A percentile compares a stretch with the other conserved stretches of the same genome.
Conservation (phyloP, 1,140 invertebrate species). For the Megathymus violae region DNA sequence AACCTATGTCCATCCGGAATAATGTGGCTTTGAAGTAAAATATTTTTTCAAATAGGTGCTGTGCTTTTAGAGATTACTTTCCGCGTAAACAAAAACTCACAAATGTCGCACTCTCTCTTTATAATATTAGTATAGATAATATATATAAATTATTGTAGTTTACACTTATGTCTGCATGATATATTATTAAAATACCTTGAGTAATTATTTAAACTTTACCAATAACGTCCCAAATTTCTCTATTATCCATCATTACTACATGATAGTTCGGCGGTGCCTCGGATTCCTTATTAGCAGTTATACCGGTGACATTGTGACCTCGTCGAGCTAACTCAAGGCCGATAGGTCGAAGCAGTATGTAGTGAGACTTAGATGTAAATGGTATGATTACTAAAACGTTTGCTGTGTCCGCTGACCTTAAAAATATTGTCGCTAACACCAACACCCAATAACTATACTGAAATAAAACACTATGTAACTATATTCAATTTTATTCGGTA, state of each 20-base stretch:
- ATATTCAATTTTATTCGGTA: too few species aligned
- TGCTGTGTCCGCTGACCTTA: constrained; percentile 46
- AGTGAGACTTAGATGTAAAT: constrained; percentile 78
- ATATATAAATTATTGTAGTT: too few species aligned
- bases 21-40: too few species aligned
- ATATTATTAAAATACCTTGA: too few species aligned
- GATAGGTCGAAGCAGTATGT: constrained; percentile 83
- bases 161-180: too few species aligned
- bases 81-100: too few species aligned
- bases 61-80: too few species aligned
- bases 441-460: constrained; percentile 31
- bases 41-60: too few species aligned
- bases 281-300: constrained; percentile 78
- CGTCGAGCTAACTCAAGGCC: constrained; percentile 82
- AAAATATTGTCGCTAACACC: constrained; percentile 32
- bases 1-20: too few species aligned
- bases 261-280: constrained; percentile 79
- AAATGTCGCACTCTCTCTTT: too few species aligned
- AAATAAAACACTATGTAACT: constrained; percentile 42
- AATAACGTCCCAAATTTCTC: constrained; percentile 80
- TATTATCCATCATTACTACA: constrained; percentile 80
- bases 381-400: constrained; percentile 71
- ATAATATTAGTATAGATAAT: too few species aligned
- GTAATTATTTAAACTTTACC: constrained; percentile 45
- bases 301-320: constrained; percentile 86